Evolutionary conservation across 2,888 invertebrate species (phyloP), one percentile per base, ranked within the genome.

Genomic region (Orchesella flavescens): DNA sequence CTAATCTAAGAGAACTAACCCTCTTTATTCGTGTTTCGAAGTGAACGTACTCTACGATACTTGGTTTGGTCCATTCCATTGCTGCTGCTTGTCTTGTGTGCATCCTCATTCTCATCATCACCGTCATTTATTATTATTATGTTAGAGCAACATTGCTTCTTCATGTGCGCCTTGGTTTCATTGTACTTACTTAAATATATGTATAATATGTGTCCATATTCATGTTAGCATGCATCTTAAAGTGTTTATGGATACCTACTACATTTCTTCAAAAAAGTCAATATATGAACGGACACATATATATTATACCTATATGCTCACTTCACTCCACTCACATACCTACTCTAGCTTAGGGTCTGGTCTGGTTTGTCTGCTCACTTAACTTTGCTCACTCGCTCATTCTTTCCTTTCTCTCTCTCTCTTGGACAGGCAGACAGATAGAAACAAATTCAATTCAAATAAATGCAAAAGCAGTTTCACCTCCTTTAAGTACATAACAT

Each of bases 41-140:
- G 79, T 79, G 79, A 79, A 79, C 79, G 79, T 72, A 79, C 79
- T 79, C 78, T 77, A 59, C 66, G 3, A 49, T 49, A 49, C 49
- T 55, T 75, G 63, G 7, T 66, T 49, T 63, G 72, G 49, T 15
- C 49, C 34, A 34, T 34, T 4, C 34, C 3, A 49, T 49, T 49
- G 23, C 34, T 69, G 78, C 68, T 71, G 63, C 74, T 74, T 57
- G 76, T 68, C 34, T 68, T 77, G 76, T 77, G 76, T 77, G 76
- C 69, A 63, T 17, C 49, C 61, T 61, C 78, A 77, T 43, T 65
- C 75, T 43, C 55, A 57, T 43, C 19, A 69, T 53, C 75, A 55
- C 57, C 68, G 57, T 77, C 76, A 77, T 78, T 34, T 46, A 72
- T 72, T 78, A 65, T 79, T 65, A 72, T 79, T 65, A 61, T 46